Conservation (phyloP, 2,888 invertebrate genomes). For the Euzophera pinguis region DNA sequence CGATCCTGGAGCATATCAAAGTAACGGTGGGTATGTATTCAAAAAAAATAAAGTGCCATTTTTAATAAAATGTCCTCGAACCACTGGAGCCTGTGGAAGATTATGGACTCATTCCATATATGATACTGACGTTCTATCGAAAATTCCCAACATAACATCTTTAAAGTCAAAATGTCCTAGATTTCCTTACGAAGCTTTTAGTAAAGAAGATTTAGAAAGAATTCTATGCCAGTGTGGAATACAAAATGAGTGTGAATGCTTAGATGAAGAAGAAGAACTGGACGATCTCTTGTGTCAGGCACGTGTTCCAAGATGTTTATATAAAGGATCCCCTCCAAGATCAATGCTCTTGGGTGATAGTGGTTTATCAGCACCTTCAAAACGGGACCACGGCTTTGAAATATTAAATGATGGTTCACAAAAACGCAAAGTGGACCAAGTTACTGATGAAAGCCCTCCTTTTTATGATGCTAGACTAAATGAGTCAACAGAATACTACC, state of each 20-base stretch:
- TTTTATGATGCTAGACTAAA: conserved; percentile 51
- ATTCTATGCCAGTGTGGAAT: conserved; percentile 55
- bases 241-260: conserved; percentile 47
- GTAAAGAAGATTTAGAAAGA: conserved; percentile 48
- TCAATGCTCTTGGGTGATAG: conserved; percentile 22
- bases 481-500: conserved; percentile 53
- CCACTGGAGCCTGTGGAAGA: conserved; percentile 24
- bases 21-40: conserved; percentile 20
- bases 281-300: conserved; percentile 42
- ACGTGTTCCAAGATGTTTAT: conserved; percentile 40
- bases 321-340: conserved; percentile 44
- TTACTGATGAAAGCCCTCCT: conserved; percentile 35
- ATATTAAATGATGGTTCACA: conserved; percentile 31
- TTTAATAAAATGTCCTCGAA: conserved; percentile 45
- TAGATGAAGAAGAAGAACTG: conserved; percentile 28
- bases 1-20: conserved; percentile 60
- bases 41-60: conserved; percentile 46
- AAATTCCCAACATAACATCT: conserved; percentile 50
- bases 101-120: conserved; percentile 58
- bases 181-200: conserved; percentile 54
- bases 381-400: conserved; percentile 38
- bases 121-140: conserved; percentile 25
- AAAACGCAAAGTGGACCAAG: conserved; percentile 26
- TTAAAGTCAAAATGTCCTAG: conserved; percentile 52
- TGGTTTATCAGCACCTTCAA: conserved; percentile 40